Evolutionary conservation across 2,888 invertebrate genomes (phyloP).

Genomic region (Athalia cordata): DNA sequence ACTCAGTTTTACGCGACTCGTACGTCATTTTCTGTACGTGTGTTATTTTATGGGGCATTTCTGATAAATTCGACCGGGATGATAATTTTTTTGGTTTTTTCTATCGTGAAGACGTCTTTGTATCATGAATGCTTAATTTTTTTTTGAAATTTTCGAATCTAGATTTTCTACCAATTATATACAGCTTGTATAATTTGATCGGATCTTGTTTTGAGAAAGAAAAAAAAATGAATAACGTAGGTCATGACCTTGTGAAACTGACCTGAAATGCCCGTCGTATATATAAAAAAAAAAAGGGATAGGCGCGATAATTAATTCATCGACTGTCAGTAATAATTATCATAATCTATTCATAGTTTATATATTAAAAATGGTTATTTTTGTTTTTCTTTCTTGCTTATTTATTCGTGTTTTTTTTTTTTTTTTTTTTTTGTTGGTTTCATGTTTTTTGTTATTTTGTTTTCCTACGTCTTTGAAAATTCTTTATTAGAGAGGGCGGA

Average conservation of each 20-base stretch:
- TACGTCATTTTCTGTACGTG: too few relatives aligned
- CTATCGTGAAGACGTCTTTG: too few relatives aligned
- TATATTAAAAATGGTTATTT: background rate
- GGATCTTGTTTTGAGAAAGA: too few relatives aligned
- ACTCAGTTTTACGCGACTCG: too few relatives aligned
- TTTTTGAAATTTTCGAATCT: too few relatives aligned
- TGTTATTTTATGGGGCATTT: too few relatives aligned
- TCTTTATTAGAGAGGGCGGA: constrained; percentile 11
- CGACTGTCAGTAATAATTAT: constrained; percentile 19
- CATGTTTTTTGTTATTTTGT: background rate
- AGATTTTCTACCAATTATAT: too few relatives aligned
- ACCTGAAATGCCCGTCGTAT: constrained; percentile 2
- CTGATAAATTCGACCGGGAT: too few relatives aligned
- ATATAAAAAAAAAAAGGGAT: constrained; percentile 18
- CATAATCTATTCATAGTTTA: constrained; percentile 1
- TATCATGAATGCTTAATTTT: too few relatives aligned
- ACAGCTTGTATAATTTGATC: too few relatives aligned
- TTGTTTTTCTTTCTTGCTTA: background rate
- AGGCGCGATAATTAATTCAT: constrained; percentile 19
- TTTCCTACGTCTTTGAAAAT: constrained; percentile 4
- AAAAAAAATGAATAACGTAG: background rate
- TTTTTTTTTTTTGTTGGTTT: background rate
- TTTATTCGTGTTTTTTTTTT: background rate
- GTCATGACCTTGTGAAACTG: background rate
- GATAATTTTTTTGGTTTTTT: too few relatives aligned